Conservation (phyloP, 2,888 invertebrate genomes). For the Torymus aiolomorphi region DNA sequence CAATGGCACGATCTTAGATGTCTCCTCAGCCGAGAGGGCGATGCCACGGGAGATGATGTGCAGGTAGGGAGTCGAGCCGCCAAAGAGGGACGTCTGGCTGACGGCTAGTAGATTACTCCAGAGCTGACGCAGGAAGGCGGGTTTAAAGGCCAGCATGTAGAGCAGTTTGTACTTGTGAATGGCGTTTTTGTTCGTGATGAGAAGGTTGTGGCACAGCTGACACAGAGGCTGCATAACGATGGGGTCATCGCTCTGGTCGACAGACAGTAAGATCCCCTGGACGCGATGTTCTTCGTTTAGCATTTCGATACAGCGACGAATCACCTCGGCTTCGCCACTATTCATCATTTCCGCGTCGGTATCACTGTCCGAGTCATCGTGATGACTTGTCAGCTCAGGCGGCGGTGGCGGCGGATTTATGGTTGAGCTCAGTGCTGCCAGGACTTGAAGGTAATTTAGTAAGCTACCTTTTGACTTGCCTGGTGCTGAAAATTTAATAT, state of each 20-base stretch:
- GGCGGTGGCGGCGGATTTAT: constrained; percentile 76
- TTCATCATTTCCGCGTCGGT: constrained; percentile 79
- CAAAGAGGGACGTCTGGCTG: constrained; percentile 76
- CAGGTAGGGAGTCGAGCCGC: constrained; percentile 79
- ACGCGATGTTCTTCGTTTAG: constrained; percentile 82
- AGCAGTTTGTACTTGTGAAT: constrained; percentile 89
- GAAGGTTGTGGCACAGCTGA: constrained; percentile 88
- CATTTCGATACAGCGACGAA: constrained; percentile 80
- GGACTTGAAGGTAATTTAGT: constrained; percentile 78
- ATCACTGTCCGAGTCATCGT: constrained; percentile 78
- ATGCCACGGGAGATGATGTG: constrained; percentile 83
- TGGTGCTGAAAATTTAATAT: constrained; percentile 58
- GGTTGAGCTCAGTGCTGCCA: constrained; percentile 77
- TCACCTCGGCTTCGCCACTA: constrained; percentile 76
- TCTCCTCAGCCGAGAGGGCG: constrained; percentile 79
- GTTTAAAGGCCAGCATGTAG: constrained; percentile 88
- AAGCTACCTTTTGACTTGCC: constrained; percentile 66
- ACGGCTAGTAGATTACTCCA: constrained; percentile 80
- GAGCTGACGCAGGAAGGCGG: constrained; percentile 84
- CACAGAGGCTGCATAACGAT: constrained; percentile 83
- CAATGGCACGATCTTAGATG: constrained; percentile 84
- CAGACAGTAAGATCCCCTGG: constrained; percentile 77
- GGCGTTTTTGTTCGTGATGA: constrained; percentile 88
- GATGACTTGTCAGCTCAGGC: constrained; percentile 76
- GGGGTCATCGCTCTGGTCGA: constrained; percentile 77